Base-by-base conservation (phyloP, 2,113 vertebrate species). In the Genyomyrus donnyi region DNA sequence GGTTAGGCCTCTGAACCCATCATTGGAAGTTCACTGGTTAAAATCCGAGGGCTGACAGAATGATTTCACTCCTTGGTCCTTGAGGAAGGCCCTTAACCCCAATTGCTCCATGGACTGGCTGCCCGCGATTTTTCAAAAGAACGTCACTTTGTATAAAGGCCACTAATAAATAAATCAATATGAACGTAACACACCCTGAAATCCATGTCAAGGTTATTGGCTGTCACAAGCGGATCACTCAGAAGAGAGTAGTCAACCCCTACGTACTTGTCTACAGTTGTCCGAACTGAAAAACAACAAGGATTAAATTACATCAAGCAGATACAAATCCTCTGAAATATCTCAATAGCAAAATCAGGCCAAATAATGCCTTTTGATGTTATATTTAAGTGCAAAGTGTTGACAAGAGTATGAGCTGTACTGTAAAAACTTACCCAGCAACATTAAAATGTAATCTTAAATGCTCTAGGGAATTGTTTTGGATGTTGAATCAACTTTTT, bases 221-320 rank as follows among this genome's bases (percentile, higher is more conserved):
- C 50, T 0, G 97, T 96, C 91, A 98, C 93, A 0, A 93, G 89
- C 0, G 98, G 98, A 88, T 99, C 96, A 49, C 92, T 95, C 7
- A 98, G 93, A 24, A 99, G 96, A n/a, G 98, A 98, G 91, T 99
- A 99, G 93, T 99, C 98, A 0, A 99, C 99, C 58, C 98, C 98
- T 0, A 99, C 93, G 1, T 95, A 96, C 0, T 94, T 50, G 42
- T 99, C 98, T 91, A 99, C 97, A 0, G 97, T 89, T 0, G 95
- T 93, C 49, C 95, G 96, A 88, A 99, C 98, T 95, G 1, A 46
- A 53, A 53, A 21, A 90, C 53, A 84, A 90, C 21, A 39, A 31
- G n/a, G 9, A 49, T 21, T 49, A 17, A 53, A 84, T 19, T 39
- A 77, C 10, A 85, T 83, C 7, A 10, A 85, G 88, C 53, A 89